Evolutionary conservation across 2,113 vertebrate genomes (phyloP), one percentile per base, ranked within the genome.

Genomic region (Cyanoderma ruficeps): DNA sequence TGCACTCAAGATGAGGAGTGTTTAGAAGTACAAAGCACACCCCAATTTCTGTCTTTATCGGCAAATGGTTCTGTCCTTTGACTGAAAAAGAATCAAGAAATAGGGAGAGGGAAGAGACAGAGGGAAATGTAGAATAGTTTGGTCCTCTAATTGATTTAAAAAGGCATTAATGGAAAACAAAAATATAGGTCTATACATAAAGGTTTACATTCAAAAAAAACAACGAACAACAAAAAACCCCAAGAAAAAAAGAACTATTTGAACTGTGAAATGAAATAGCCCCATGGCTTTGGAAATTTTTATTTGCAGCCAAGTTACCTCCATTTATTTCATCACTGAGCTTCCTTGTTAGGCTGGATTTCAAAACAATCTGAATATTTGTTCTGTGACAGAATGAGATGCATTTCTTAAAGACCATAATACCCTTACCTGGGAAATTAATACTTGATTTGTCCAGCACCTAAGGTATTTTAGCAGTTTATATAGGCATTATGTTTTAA

Each of bases 151-250:
- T 6, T 59, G 18, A 70, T 81, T 81, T 15, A 60, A 77, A 76
- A 90, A 47, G 4, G 2, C 1, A 2, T 47, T 74, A 1, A 60
- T 21, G 24, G 18, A 59, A 92, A 65, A 35, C 6, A 17, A 71
- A 76, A 23, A 3, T 35, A 22, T 8, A 63, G 6, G 2, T 47
- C 4, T 64, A 14, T 11, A 71, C 3, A 57, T 31, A n/a, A 55
- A 61, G 3, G 11, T 37, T 71, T 52, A 2, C 8, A 23, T 65
- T 77, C 0, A 4, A n/a, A 35, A n/a, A 57, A n/a, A 55, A 15
- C n/a, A n/a, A n/a, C n/a, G 42, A 35, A 46, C 59, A 46, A 18
- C 44, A 18, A 9, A 21, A 46, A 49, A 49, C 20, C 7, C 23
- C 13, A 49, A 25, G 49, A 27, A 52, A 23, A 1, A 46, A 53